phyloP scores from a whole-genome alignment of 1,140 invertebrate species.

The Dermatophagoides farinae region DNA sequence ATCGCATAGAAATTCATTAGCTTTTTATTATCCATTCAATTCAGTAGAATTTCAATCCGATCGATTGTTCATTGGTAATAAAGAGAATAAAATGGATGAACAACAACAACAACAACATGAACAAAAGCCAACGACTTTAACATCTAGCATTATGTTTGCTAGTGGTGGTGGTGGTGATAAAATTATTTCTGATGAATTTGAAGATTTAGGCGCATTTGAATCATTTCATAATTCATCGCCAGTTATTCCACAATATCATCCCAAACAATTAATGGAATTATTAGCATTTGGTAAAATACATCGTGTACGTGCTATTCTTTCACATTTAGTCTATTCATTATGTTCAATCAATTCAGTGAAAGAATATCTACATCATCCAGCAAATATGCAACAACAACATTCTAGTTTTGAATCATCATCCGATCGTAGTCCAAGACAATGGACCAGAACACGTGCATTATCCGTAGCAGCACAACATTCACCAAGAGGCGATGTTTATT shows the following conservation, averaged over 20 bases:
- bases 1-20: neutral
- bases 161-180: slow-evolving; percentile 12
- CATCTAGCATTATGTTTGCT: neutral
- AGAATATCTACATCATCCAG: neutral
- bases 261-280: slow-evolving; percentile 94
- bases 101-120: neutral
- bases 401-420: slow-evolving; percentile 8
- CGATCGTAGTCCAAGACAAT: slow-evolving; percentile 24
- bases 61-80: neutral
- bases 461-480: slow-evolving; percentile 29
- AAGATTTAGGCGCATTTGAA: slow-evolving; percentile 80
- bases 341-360: slow-evolving; percentile 15
- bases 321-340: slow-evolving; percentile 61
- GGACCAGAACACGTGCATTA: slow-evolving; percentile 63
- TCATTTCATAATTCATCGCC: slow-evolving; percentile 87
- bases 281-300: slow-evolving; percentile 92
- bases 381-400: slow-evolving; percentile 10
- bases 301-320: slow-evolving; percentile 90
- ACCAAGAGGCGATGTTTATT: slow-evolving; percentile 23
- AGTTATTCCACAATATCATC: slow-evolving; percentile 97
- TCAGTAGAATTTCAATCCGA: neutral
- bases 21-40: slow-evolving; percentile 5
- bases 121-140: too few relatives aligned
- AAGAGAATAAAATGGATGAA: neutral
- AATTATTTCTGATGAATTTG: slow-evolving; percentile 42